These are phyloP conservation scores for Uropetala carovei DNA, from an alignment of 2,888 invertebrate genomes.

Conservation along the genomic window DNA sequence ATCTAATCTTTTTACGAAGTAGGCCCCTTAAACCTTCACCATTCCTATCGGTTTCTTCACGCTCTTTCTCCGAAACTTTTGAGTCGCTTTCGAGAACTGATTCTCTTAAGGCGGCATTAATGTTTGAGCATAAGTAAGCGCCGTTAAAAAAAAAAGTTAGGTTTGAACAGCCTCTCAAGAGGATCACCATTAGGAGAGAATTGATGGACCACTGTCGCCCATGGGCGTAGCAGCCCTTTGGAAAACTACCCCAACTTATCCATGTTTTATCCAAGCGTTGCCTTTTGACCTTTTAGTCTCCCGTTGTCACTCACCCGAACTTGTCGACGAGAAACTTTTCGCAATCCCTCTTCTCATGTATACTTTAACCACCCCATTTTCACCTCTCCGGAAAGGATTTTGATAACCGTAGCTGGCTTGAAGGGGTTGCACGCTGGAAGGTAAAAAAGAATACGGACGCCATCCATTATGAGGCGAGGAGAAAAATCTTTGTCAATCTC, in stretches of 20 bases:
- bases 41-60: not conserved
- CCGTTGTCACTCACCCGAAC: too few species aligned
- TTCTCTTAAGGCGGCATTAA: not conserved
- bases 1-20: not conserved
- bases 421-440: too few species aligned
- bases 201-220: not conserved
- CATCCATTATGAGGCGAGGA: too few species aligned
- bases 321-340: too few species aligned
- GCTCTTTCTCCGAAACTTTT: not conserved
- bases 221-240: not conserved
- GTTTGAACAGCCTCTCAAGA: not conserved
- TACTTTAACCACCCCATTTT: too few species aligned
- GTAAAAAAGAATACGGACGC: too few species aligned
- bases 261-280: not conserved
- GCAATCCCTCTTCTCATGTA: too few species aligned
- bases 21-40: too few species aligned
- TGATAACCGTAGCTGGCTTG: too few species aligned
- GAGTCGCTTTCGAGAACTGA: not conserved
- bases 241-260: not conserved
- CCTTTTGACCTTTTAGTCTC: not conserved
- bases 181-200: not conserved
- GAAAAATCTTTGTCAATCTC: too few species aligned
- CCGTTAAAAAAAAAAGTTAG: not conserved
- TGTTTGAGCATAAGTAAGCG: conserved; percentile 13
- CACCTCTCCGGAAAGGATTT: too few species aligned